phyloP scores from a whole-genome alignment of 2,113 vertebrate genomes.

The Xenopus borealis region DNA sequence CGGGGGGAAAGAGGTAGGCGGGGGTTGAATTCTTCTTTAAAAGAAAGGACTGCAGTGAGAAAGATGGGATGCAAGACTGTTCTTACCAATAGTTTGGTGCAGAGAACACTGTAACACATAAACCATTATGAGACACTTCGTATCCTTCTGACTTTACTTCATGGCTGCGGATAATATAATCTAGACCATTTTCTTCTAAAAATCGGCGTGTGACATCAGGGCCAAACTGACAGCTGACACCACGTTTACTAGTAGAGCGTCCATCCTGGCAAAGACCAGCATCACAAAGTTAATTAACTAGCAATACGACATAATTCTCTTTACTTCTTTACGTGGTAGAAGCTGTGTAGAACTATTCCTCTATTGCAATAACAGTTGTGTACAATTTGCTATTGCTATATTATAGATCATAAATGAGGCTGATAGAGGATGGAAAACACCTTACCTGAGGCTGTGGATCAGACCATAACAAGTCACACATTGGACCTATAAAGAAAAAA shows the following conservation, averaged over 20 bases:
- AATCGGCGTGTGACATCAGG: conserved; percentile 86
- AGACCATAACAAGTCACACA: conserved; percentile 94
- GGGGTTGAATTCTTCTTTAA: too few relatives aligned
- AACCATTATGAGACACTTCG: conserved; percentile 88
- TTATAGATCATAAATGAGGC: too few relatives aligned
- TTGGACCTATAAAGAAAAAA: conserved; percentile 70
- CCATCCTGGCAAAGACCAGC: conserved; percentile 64
- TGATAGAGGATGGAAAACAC: too few relatives aligned
- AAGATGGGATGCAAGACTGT: too few relatives aligned
- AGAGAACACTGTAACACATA: conserved; percentile 93
- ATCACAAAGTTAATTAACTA: too few relatives aligned
- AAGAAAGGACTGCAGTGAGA: background rate
- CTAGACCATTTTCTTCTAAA: conserved; percentile 83
- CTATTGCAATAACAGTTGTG: too few relatives aligned
- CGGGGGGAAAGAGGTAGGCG: too few relatives aligned
- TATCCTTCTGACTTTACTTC: conserved; percentile 92
- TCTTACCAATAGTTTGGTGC: conserved; percentile 94
- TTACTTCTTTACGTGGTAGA: too few relatives aligned
- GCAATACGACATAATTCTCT: too few relatives aligned
- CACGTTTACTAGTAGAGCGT: conserved; percentile 84
- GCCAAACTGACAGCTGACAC: conserved; percentile 93
- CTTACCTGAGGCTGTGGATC: conserved; percentile 85
- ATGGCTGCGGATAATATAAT: conserved; percentile 89
- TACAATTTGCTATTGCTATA: too few relatives aligned
- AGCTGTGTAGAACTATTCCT: too few relatives aligned